Percentiles rank a stretch among this genome's conserved stretches.
These are phyloP conservation scores for Pyrocephalus nanus DNA, from an alignment of 2,797 vertebrate species.

Conservation along the genomic window DNA sequence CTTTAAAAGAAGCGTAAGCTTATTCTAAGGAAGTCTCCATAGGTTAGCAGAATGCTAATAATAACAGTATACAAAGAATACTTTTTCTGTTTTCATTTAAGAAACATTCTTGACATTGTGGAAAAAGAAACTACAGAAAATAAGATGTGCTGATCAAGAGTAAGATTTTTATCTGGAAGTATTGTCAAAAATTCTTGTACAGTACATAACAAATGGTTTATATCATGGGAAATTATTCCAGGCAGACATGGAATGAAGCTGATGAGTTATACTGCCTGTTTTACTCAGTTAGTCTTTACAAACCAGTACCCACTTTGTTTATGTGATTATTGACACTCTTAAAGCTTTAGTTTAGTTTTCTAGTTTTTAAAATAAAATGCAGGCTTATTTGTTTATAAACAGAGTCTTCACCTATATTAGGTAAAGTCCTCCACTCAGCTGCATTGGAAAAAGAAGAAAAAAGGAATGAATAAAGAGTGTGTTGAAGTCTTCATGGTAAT, in stretches of 20 bases:
- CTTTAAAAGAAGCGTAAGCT: neutral
- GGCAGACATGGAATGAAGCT: neutral
- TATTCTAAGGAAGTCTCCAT: neutral
- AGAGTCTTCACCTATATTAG: neutral
- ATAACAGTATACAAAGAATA: neutral
- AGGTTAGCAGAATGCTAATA: neutral
- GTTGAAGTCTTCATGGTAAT: neutral
- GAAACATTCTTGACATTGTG: neutral
- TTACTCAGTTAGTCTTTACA: neutral
- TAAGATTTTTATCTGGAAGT: neutral
- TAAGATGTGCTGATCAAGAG: neutral
- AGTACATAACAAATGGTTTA: neutral
- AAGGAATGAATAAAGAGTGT: neutral
- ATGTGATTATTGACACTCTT: neutral
- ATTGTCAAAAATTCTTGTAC: neutral
- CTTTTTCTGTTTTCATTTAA: neutral
- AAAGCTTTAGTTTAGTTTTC: neutral
- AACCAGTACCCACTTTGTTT: neutral
- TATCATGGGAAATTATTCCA: neutral
- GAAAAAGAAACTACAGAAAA: neutral
- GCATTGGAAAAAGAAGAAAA: neutral
- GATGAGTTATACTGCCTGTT: neutral
- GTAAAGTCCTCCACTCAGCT: neutral
- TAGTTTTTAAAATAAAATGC: neutral
- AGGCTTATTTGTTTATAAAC: neutral